Evolutionary conservation across 2,797 vertebrate species (phyloP).

Genomic region (Cuniculus paca): DNA sequence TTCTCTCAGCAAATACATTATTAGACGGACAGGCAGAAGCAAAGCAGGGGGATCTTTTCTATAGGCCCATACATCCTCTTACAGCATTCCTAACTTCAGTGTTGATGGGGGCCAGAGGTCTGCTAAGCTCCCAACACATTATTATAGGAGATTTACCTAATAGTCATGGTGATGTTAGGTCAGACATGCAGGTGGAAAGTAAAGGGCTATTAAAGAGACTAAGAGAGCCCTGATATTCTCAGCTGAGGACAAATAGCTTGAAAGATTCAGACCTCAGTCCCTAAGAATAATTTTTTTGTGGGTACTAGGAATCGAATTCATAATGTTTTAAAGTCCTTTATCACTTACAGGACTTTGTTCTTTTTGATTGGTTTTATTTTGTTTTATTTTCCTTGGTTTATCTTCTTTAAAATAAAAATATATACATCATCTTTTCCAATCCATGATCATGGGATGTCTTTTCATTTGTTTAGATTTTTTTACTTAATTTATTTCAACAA

Average conservation of each 20-base stretch:
- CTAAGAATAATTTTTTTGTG: no score
- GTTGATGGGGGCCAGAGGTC: not conserved
- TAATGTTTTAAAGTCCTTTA: no score
- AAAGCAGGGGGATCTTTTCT: not conserved
- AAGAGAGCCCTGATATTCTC: not conserved
- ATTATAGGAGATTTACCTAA: not conserved
- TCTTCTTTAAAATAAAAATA: no score
- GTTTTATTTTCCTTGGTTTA: no score
- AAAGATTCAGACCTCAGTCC: not conserved
- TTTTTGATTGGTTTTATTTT: no score
- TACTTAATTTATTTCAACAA: not conserved
- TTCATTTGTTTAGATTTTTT: not conserved
- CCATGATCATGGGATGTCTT: not conserved
- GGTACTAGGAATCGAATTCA: no score
- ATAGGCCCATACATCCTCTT: not conserved
- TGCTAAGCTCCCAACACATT: not conserved
- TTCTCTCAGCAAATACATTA: not conserved
- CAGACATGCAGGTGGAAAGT: not conserved
- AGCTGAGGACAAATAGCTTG: not conserved
- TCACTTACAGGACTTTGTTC: no score
- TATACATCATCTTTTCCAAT: not conserved
- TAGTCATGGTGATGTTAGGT: not conserved
- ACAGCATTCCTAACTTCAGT: not conserved
- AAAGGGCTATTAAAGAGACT: not conserved
- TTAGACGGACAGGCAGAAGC: not conserved